A percentile compares a stretch with the other conserved stretches of the same genome.
Conservation (phyloP, 2,888 invertebrate genomes). For the Eupithecia dodoneata region DNA sequence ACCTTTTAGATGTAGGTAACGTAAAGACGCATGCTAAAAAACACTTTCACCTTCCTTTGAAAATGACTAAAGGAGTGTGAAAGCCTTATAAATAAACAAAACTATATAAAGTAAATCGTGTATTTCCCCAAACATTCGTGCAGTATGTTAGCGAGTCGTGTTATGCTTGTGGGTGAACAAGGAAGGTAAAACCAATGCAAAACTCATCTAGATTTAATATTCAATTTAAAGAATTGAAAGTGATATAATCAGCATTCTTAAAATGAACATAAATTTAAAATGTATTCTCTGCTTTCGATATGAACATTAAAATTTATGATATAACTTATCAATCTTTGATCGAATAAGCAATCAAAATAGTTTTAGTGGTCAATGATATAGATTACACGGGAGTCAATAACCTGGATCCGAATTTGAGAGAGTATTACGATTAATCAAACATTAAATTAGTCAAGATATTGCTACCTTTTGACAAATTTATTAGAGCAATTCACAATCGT, state of each 20-base stretch:
- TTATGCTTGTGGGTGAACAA: slow-evolving; percentile 39
- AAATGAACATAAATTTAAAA: background rate
- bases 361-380: background rate
- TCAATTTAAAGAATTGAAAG: background rate
- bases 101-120: slow-evolving; percentile 29
- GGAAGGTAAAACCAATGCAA: slow-evolving; percentile 42
- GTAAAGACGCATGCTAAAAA: background rate
- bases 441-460: background rate
- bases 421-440: background rate
- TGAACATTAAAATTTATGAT: background rate
- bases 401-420: background rate
- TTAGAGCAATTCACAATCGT: background rate
- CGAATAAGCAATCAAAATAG: background rate
- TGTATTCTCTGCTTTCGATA: background rate
- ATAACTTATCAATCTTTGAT: background rate
- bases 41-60: background rate
- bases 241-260: background rate
- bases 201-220: slow-evolving; percentile 5
- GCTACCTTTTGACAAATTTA: background rate
- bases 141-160: slow-evolving; percentile 46
- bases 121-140: slow-evolving; percentile 39
- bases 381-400: background rate
- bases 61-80: background rate
- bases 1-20: background rate
- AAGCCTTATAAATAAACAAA: background rate